Evolutionary conservation across 2,113 vertebrate genomes (phyloP), one percentile per base, ranked within the genome.

Genomic region (Entomyzon cyanotis): DNA sequence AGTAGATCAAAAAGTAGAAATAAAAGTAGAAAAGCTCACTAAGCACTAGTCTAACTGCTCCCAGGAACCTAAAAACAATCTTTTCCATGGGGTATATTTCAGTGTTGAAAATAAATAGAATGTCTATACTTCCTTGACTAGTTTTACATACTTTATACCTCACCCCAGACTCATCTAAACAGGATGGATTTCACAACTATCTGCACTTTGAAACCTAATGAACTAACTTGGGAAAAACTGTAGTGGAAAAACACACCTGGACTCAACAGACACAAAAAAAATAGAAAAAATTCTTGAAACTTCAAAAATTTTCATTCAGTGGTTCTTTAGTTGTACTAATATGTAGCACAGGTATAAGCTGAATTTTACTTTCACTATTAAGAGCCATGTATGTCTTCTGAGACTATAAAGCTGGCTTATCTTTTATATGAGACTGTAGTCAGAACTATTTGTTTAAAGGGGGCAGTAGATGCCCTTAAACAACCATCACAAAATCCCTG

Each of bases 1-100:
- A 89, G 81, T 47, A 76, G 44, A 94, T 56, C 47, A 76, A 41
- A 91, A 93, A 88, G 79, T 55, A 86, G 89, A 83, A 86, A 88
- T 8, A 35, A 12, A 76, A 76, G 75, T 52, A 91, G 49, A 52
- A 84, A 82, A 88, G 35, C 79, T 88, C 85, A 55, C 50, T 84
- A 78, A 78, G 56, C 73, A 50, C 21, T 12, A 46, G 31, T 31
- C 25, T 35, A 65, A 86, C 64, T 78, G n/a, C 15, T 77, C 55
- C n/a, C 55, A 67, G 2, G 2, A 78, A 53, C 42, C 33, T 27
- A 46, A 67, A 70, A 56, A 63, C 1, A 62, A 39, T 50, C 19
- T 63, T 63, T 42, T 65, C 50, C 17, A 8, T 5, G 6, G 5
- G 23, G 5, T 56, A 8, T 37, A 56, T 58, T 41, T 73, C 64